Evolutionary conservation across 92 coral and sea anemone species (phyloP), one percentile per base, ranked within the genome.

Genomic region (Heteractis magnifica): DNA sequence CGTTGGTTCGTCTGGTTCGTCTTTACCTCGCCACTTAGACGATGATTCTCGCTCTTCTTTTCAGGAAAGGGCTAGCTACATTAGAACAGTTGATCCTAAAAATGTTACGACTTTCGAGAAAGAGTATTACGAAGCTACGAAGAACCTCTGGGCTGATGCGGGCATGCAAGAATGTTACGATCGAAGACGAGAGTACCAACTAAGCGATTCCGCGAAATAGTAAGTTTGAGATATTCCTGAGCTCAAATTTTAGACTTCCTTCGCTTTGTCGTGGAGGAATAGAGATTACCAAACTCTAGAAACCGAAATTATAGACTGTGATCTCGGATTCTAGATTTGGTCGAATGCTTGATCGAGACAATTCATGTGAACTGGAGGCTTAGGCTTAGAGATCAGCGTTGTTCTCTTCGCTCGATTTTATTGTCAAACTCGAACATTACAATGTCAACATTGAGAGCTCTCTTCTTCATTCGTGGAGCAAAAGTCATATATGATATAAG

Each of bases 131-230:
- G 98, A 94, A 51, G 99, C 99, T 4, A 92, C 95, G 4, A 94
- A 89, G 79, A 92, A 89, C 86, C 89, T 97, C 51, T 97, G 99
- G 99, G 82, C 79, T 68, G 99, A 97, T 60, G 92, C 90, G 10
- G 99, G 99, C 52, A 92, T 97, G 88, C 93, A 94, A 65, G 99
- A 94, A 84, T 97, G 99, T 68, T 97, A 97, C 74, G 99, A 97
- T 74, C 89, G 99, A 70, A 89, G 99, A 80, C 81, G 99, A 81
- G 99, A 97, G 41, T 97, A 94, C 72, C 99, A 97, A 77, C 94
- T 97, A 8, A 94, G 98, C 86, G 99, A 97, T 76, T 97, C 99
- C 26, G 98, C 98, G 76, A 97, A 97, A 91, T 97, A 97, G 99
- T 97, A 77, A 97, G 98, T 89, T 77, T 72, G 49, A 26, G 76